Percentiles rank a stretch among this genome's conserved stretches.
Conservation (phyloP, 1,140 invertebrate species). For the Whitmania pigra region DNA sequence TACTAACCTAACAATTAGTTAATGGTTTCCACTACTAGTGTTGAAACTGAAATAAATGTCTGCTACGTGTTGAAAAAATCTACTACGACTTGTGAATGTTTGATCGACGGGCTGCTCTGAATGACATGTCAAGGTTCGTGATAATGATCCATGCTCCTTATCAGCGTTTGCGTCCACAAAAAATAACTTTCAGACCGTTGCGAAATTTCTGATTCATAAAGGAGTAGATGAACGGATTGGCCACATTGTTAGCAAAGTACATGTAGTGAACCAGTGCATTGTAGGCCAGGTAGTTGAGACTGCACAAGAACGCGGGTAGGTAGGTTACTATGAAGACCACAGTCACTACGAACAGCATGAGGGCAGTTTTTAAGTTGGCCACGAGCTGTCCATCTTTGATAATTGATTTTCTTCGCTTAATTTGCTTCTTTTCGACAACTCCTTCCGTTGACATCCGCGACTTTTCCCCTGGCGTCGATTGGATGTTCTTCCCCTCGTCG, state of each 20-base stretch:
- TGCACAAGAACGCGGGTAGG: slow-evolving; percentile 37
- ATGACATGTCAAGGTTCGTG: no score
- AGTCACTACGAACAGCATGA: slow-evolving; percentile 31
- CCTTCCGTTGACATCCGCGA: neutral
- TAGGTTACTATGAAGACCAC: slow-evolving; percentile 36
- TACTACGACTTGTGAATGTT: no score
- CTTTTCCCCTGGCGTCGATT: neutral
- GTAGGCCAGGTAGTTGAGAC: slow-evolving; percentile 28
- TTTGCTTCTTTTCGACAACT: neutral
- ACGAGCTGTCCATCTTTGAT: slow-evolving; percentile 5
- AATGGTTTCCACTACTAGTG: no score
- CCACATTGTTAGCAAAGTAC: slow-evolving; percentile 38
- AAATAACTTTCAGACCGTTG: slow-evolving; percentile 28
- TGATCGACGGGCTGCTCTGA: no score
- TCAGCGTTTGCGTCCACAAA: no score
- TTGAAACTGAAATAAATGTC: no score
- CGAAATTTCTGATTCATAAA: slow-evolving; percentile 40
- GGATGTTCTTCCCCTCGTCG: no score
- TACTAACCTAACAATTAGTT: no score
- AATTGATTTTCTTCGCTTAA: neutral
- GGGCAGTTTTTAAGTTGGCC: slow-evolving; percentile 21
- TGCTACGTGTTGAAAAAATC: no score
- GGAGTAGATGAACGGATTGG: slow-evolving; percentile 38
- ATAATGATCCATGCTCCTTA: no score
- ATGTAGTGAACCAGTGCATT: slow-evolving; percentile 35